phyloP scores from a whole-genome alignment of 2,113 vertebrate genomes.

The Notiomystis cincta region DNA sequence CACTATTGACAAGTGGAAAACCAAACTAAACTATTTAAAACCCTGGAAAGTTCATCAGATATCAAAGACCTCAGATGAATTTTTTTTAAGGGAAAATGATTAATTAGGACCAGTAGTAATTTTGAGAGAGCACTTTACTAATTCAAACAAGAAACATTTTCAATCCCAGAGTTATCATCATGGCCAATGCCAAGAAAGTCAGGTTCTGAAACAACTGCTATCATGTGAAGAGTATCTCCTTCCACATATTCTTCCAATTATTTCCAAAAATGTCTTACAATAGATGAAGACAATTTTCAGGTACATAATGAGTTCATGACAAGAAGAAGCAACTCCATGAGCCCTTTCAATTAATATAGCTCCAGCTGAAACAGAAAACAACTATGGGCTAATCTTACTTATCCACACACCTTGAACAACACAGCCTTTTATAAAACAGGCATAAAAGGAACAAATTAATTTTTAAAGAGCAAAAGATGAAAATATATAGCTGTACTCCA shows the following conservation, averaged over 20 bases:
- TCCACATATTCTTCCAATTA: not conserved
- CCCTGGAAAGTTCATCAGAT: not conserved
- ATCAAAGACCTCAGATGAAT: not conserved
- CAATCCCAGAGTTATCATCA: not conserved
- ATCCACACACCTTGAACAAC: not conserved
- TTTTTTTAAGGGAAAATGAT: not conserved
- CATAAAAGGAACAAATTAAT: slow-evolving; percentile 15
- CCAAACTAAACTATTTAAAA: not conserved
- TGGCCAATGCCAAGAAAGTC: not conserved
- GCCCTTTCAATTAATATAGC: not conserved
- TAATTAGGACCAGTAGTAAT: not conserved
- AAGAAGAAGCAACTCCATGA: not conserved
- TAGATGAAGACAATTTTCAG: not conserved
- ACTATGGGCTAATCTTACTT: not conserved
- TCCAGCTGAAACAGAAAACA: not conserved
- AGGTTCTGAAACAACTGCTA: not conserved
- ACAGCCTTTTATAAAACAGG: not conserved
- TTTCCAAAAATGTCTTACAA: not conserved
- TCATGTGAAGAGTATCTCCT: not conserved
- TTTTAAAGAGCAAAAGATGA: slow-evolving; percentile 47
- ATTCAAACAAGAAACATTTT: not conserved
- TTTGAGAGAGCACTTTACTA: not conserved
- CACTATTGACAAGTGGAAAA: not conserved
- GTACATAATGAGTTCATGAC: not conserved
- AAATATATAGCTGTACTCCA: not conserved